Percentiles rank a stretch among this genome's conserved stretches.
Conservation (phyloP, 2,797 vertebrate species). For the Crocodylus rhombifer region DNA sequence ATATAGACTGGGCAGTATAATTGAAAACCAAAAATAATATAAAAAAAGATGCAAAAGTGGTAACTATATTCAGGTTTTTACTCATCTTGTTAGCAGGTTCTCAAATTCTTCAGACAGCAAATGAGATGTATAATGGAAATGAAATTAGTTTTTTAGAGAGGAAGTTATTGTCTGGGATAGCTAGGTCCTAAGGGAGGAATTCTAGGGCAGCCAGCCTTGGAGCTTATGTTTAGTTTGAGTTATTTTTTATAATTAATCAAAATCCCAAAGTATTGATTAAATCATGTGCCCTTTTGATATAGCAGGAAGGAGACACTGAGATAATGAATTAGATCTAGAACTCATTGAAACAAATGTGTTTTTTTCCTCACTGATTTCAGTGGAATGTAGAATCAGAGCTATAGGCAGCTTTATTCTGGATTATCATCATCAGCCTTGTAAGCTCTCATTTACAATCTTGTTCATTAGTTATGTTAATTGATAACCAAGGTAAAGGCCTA, state of each 20-base stretch:
- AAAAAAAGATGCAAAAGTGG: not conserved
- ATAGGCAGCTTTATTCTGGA: not conserved
- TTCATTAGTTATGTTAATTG: not conserved
- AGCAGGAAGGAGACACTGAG: not conserved
- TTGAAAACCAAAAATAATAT: not conserved
- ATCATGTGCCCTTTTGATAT: not conserved
- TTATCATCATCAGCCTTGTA: not conserved
- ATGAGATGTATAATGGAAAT: constrained; percentile 5
- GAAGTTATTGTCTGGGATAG: not conserved
- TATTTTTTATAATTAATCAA: not conserved
- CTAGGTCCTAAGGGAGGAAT: not conserved
- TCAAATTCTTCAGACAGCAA: constrained; percentile 7
- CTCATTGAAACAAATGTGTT: not conserved
- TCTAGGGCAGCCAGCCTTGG: not conserved
- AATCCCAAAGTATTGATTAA: not conserved
- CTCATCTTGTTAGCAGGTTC: not conserved
- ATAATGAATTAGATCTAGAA: not conserved
- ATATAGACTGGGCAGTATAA: not conserved
- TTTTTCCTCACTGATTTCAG: not conserved
- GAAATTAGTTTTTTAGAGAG: constrained; percentile 37
- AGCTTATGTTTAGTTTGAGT: not conserved
- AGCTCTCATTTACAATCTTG: not conserved
- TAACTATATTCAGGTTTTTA: not conserved
- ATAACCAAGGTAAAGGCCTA: too few species aligned
- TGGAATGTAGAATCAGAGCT: not conserved